Conservation (phyloP, 2,888 invertebrate genomes). For the Mesopsocus fuscifrons region DNA sequence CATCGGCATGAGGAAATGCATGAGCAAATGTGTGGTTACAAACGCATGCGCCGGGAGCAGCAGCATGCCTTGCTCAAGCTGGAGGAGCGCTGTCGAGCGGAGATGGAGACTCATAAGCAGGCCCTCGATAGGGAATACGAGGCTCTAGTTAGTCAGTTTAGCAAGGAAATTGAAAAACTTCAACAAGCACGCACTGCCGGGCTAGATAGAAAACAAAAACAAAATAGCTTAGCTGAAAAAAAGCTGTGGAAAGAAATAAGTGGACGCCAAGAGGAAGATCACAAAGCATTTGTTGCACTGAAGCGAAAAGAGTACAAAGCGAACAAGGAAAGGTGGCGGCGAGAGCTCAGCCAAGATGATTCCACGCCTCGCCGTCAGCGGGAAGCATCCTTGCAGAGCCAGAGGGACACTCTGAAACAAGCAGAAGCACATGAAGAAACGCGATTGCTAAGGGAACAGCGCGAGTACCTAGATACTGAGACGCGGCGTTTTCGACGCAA, state of each 20-base stretch:
- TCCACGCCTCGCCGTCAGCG: conserved; percentile 79
- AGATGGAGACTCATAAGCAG: conserved; percentile 92
- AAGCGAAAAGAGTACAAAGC: conserved; percentile 94
- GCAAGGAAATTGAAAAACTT: conserved; percentile 76
- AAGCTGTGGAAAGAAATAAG: conserved; percentile 84
- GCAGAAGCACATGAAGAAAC: conserved; percentile 83
- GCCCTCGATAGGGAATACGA: conserved; percentile 95
- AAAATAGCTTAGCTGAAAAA: conserved; percentile 75
- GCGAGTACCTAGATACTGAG: conserved; percentile 80
- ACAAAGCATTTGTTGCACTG: conserved; percentile 76
- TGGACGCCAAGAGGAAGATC: conserved; percentile 73
- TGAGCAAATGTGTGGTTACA: conserved; percentile 98
- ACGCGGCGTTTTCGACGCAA: conserved; percentile 80
- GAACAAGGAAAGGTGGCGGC: conserved; percentile 92
- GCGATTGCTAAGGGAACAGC: conserved; percentile 68
- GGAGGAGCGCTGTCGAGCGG: conserved; percentile 87
- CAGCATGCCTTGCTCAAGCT: conserved; percentile 75
- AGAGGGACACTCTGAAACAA: conserved; percentile 79
- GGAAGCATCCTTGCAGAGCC: conserved; percentile 76
- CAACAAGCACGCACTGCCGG: conserved; percentile 38
- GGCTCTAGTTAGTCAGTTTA: conserved; percentile 73
- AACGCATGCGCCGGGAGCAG: conserved; percentile 92
- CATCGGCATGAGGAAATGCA: conserved; percentile 87
- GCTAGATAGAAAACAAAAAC: conserved; percentile 35
- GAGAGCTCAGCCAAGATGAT: conserved; percentile 78